Percentiles rank a stretch among this genome's conserved stretches.
phyloP scores from a whole-genome alignment of 2,113 vertebrate genomes.

The Puffinus mauretanicus region DNA sequence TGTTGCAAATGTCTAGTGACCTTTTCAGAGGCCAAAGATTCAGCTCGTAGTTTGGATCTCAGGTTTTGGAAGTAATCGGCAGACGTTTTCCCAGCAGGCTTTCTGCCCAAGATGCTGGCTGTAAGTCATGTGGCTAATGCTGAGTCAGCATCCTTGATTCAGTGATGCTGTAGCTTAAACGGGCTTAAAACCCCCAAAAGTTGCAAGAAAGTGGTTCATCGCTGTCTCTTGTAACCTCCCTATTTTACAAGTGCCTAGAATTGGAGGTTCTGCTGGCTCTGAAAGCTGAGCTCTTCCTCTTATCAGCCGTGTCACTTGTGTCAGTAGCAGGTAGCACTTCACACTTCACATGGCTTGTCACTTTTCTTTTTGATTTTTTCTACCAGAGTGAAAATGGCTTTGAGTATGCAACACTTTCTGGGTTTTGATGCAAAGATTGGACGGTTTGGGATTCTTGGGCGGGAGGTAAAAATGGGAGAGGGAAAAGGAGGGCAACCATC shows the following conservation, averaged over 20 bases:
- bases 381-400: neutral
- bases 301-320: no score
- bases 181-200: neutral
- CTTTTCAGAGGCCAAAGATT: conserved; percentile 45
- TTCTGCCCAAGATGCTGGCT: neutral
- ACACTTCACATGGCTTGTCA: neutral
- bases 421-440: neutral
- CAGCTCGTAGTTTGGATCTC: neutral
- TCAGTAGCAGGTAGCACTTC: neutral
- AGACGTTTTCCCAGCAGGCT: neutral
- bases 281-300: neutral
- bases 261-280: neutral
- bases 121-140: neutral
- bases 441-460: neutral
- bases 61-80: neutral
- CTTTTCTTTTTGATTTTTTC: neutral
- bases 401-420: neutral
- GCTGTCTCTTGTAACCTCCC: neutral
- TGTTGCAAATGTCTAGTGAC: conserved; percentile 60
- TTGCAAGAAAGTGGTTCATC: neutral
- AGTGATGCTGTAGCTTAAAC: neutral
- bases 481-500: neutral
- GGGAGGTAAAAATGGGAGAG: neutral
- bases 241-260: neutral
- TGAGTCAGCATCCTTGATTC: neutral